Conservation (phyloP, 2,888 invertebrate species). For the Perizoma affinitatum region DNA sequence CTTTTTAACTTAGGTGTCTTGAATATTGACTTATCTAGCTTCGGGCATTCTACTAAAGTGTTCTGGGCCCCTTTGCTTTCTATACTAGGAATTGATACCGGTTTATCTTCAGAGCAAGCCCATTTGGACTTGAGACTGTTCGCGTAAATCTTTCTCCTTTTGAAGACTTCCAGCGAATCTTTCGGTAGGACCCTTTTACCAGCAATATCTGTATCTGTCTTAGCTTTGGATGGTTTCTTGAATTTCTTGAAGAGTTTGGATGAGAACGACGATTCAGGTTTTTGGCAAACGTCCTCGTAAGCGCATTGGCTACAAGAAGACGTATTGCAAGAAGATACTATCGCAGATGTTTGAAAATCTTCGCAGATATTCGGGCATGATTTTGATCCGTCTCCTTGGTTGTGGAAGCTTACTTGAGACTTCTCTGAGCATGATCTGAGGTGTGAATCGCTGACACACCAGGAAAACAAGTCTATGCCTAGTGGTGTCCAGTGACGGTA, state of each 20-base stretch:
- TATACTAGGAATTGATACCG: constrained; percentile 41
- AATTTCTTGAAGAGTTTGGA: constrained; percentile 46
- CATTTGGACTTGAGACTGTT: constrained; percentile 55
- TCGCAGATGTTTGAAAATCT: constrained; percentile 50
- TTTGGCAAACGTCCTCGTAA: constrained; percentile 22
- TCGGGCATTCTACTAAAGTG: constrained; percentile 29
- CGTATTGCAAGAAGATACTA: constrained; percentile 53
- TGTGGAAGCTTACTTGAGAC: constrained; percentile 45
- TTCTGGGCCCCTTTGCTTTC: constrained; percentile 45
- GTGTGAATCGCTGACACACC: constrained; percentile 59
- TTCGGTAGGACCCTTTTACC: constrained; percentile 56
- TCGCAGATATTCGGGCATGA: constrained; percentile 67
- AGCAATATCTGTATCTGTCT: constrained; percentile 30
- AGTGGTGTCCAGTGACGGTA: constrained; percentile 61
- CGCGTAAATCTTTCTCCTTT: constrained; percentile 59
- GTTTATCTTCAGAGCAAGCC: constrained; percentile 38
- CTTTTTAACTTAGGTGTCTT: constrained; percentile 21
- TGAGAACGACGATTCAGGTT: constrained; percentile 21
- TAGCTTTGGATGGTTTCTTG: constrained; percentile 35
- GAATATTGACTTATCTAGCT: constrained; percentile 31
- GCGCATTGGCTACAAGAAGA: constrained; percentile 46
- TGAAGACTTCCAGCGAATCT: constrained; percentile 70
- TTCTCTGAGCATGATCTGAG: constrained; percentile 53
- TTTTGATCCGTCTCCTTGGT: constrained; percentile 53
- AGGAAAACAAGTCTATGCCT: constrained; percentile 56